phyloP scores from a whole-genome alignment of 2,888 invertebrate genomes.

The Margaritifera margaritifera region DNA sequence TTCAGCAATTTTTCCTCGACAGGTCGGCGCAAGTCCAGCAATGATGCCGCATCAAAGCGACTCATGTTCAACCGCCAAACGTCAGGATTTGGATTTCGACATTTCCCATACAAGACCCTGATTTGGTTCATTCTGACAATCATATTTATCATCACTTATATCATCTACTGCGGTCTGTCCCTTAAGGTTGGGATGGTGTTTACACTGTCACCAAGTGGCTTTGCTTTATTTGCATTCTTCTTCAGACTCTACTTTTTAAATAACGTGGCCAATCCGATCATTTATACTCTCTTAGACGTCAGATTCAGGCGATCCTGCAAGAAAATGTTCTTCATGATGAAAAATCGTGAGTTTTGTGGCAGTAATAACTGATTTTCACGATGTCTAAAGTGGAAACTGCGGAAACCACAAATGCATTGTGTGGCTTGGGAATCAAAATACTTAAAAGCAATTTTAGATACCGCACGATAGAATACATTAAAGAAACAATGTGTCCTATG shows the following conservation, averaged over 20 bases:
- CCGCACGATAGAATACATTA: too few species aligned
- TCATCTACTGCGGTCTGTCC: slow-evolving; percentile 18
- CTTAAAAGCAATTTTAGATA: too few species aligned
- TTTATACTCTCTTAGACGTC: slow-evolving; percentile 22
- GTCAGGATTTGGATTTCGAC: slow-evolving; percentile 31
- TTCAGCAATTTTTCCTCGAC: slow-evolving; percentile 13
- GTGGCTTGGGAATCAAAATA: too few species aligned
- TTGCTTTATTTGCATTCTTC: slow-evolving; percentile 21
- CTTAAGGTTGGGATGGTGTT: slow-evolving; percentile 13
- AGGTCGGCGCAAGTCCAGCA: slow-evolving; percentile 3
- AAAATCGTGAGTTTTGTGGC: too few species aligned
- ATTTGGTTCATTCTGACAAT: slow-evolving; percentile 31
- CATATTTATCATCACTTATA: slow-evolving; percentile 23
- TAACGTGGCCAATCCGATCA: slow-evolving; percentile 26
- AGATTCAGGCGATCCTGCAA: slow-evolving; percentile 22
- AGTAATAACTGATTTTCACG: too few species aligned
- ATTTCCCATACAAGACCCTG: slow-evolving; percentile 30
- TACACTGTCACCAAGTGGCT: slow-evolving; percentile 11
- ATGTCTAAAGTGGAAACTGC: too few species aligned
- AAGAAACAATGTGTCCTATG: too few species aligned
- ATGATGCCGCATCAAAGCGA: slow-evolving; percentile 10
- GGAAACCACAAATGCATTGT: too few species aligned
- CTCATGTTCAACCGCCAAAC: slow-evolving; percentile 28
- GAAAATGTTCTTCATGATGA: slow-evolving; percentile 2
- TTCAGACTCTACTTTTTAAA: slow-evolving; percentile 29